Percentiles rank a stretch among this genome's conserved stretches.
Conservation (phyloP, 2,113 vertebrate species). For the Syngnathoides biaculeatus region DNA sequence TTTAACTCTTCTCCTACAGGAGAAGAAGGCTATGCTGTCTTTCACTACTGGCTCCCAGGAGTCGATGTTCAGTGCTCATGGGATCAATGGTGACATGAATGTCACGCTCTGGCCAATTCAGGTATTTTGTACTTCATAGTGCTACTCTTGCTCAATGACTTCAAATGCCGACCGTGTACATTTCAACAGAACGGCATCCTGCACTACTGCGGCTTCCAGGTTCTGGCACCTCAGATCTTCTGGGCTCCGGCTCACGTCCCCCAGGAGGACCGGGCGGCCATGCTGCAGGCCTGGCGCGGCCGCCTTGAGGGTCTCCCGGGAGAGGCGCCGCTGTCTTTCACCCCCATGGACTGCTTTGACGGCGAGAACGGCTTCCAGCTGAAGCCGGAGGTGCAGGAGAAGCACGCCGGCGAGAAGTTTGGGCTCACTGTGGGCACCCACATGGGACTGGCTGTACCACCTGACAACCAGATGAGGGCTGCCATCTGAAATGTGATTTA, state of each 20-base stretch:
- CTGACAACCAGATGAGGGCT: conserved; percentile 67
- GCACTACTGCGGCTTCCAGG: conserved; percentile 82
- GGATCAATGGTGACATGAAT: conserved; percentile 81
- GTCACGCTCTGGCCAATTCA: conserved; percentile 81
- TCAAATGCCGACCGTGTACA: neutral
- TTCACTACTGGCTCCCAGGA: conserved; percentile 76
- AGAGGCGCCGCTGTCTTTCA: conserved; percentile 58
- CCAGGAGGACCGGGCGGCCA: conserved; percentile 38
- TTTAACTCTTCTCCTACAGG: conserved; percentile 44
- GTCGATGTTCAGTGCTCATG: conserved; percentile 75
- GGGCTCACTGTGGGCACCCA: conserved; percentile 75
- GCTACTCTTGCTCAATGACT: neutral
- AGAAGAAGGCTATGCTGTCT: conserved; percentile 80
- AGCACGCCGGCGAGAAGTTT: conserved; percentile 56
- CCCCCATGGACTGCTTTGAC: conserved; percentile 71
- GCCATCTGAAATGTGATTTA: conserved; percentile 36
- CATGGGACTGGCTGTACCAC: conserved; percentile 70
- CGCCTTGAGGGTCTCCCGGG: conserved; percentile 23
- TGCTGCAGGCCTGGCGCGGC: conserved; percentile 57
- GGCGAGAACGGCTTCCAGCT: conserved; percentile 64
- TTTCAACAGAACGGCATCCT: conserved; percentile 73
- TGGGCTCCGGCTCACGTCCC: conserved; percentile 62
- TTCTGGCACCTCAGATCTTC: conserved; percentile 78
- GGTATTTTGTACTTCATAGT: conserved; percentile 43
- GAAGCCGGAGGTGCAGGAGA: conserved; percentile 62